Conservation (phyloP, 2,888 invertebrate species). For the Parapristionchus giblindavisi region DNA sequence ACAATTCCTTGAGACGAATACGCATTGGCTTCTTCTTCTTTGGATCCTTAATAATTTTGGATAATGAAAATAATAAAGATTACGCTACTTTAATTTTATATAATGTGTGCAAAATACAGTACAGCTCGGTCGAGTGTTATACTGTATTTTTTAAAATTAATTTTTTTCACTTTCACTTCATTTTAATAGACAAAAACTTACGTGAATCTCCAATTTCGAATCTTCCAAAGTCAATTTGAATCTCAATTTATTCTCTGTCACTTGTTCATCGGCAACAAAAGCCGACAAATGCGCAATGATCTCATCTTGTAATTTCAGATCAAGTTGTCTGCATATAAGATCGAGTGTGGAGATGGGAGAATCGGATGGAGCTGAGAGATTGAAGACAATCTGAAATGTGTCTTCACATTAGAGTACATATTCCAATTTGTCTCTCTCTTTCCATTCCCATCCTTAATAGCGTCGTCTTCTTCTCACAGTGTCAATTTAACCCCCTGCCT, state of each 20-base stretch:
- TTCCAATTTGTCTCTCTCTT: too few species aligned
- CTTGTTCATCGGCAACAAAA: slow-evolving; percentile 54
- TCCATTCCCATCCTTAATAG: not conserved
- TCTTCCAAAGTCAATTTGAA: slow-evolving; percentile 49
- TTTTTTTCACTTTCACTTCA: not conserved
- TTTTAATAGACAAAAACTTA: slow-evolving; percentile 30
- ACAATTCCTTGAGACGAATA: slow-evolving; percentile 45
- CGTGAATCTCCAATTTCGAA: slow-evolving; percentile 55
- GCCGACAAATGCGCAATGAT: slow-evolving; percentile 58
- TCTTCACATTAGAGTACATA: not conserved
- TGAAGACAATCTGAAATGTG: slow-evolving; percentile 20
- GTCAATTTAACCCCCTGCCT: not conserved
- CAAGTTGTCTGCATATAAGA: slow-evolving; percentile 38
- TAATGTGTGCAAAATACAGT: not conserved
- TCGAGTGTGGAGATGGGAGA: slow-evolving; percentile 7
- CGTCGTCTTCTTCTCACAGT: not conserved
- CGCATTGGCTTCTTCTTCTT: slow-evolving; percentile 56
- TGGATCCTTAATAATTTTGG: slow-evolving; percentile 44
- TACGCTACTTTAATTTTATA: too few species aligned
- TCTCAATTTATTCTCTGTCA: slow-evolving; percentile 49
- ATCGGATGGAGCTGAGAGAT: slow-evolving; percentile 13
- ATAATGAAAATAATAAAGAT: not conserved
- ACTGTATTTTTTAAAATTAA: not conserved
- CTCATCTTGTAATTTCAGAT: slow-evolving; percentile 53
- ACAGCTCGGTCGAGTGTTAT: not conserved